Base-by-base conservation (phyloP, 1,140 invertebrate genomes). In the Dinothrombium tinctorium region DNA sequence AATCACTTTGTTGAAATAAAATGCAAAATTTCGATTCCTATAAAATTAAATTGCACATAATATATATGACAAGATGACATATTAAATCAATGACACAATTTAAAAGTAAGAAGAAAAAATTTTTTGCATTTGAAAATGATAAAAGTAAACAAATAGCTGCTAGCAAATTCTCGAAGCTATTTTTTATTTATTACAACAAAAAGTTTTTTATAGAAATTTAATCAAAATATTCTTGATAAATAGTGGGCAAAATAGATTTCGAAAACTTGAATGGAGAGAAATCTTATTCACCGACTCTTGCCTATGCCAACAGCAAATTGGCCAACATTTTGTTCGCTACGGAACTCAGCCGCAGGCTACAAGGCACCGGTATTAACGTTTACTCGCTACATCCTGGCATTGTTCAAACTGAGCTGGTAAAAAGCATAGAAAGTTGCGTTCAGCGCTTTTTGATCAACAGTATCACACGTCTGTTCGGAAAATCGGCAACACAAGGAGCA, bases 321-420 rank as follows among this genome's bases (percentile, higher is more conserved):
- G 78, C 77, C 1, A 83, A 86, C 50, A 76, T 90, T 43, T 69
- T 77, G n/a, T 89, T 87, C 55, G 74, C 76, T 0, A 63, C 68
- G 33, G 81, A 89, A 58, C 54, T 90, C 40, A 75, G 79, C 0
- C 66, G 71, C 47, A 64, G 73, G 44, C 56, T 87, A 11, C 5
- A 36, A 21, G 25, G 33, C 23, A 14, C 17, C 2, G 22, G 14
- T 5, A 17, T 50, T 22, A 42, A 26, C 37, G 42, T 43, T 42
- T 44, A 23, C 47, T 51, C 19, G 37, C 42, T 36, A 29, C 21
- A 15, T 40, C 50, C 50, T 23, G 51, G 50, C 2, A 43, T 50
- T 31, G 44, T 46, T 14, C 44, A 35, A 15, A 52, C 50, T 2
- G 45, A 50, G 31, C 26, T 51, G 3, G 43, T 38, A n/a, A 26